These are phyloP conservation scores for Forbesichthys papilliferus DNA, from an alignment of 2,113 vertebrate species.

Conservation along the genomic window DNA sequence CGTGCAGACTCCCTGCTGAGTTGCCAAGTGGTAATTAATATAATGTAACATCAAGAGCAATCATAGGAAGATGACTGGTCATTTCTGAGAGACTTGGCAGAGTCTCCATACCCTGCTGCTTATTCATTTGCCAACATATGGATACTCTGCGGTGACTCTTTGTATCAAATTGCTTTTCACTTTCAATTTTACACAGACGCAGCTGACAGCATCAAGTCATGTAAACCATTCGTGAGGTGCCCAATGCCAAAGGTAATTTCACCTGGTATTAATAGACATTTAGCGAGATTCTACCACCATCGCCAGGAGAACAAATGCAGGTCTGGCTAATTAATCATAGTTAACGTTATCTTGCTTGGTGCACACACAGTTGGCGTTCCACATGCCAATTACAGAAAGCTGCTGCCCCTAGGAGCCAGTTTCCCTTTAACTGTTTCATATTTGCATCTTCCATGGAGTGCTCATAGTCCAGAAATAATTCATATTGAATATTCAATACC, in stretches of 20 bases:
- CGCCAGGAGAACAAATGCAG: constrained; percentile 72
- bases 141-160: constrained; percentile 90
- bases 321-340: constrained; percentile 74
- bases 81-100: constrained; percentile 96
- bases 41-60: constrained; percentile 93
- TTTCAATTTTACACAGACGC: constrained; percentile 80
- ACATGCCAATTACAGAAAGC: constrained; percentile 67
- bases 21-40: constrained; percentile 92
- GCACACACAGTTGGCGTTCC: constrained; percentile 70
- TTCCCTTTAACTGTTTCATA: constrained; percentile 55
- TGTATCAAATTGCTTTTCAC: constrained; percentile 89
- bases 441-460: constrained; percentile 57
- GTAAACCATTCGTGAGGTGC: constrained; percentile 72
- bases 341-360: constrained; percentile 68
- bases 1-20: constrained; percentile 81
- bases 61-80: constrained; percentile 93
- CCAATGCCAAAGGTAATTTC: constrained; percentile 75
- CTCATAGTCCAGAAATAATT: constrained; percentile 54
- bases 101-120: constrained; percentile 94
- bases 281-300: constrained; percentile 66
- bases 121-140: constrained; percentile 99
- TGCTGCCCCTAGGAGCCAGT: constrained; percentile 58
- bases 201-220: constrained; percentile 74
- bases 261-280: constrained; percentile 69
- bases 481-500: constrained; percentile 53